A percentile compares a stretch with the other conserved stretches of the same genome.
Evolutionary conservation across 2,888 invertebrate genomes (phyloP).

Genomic region (Apodemia hepburni): DNA sequence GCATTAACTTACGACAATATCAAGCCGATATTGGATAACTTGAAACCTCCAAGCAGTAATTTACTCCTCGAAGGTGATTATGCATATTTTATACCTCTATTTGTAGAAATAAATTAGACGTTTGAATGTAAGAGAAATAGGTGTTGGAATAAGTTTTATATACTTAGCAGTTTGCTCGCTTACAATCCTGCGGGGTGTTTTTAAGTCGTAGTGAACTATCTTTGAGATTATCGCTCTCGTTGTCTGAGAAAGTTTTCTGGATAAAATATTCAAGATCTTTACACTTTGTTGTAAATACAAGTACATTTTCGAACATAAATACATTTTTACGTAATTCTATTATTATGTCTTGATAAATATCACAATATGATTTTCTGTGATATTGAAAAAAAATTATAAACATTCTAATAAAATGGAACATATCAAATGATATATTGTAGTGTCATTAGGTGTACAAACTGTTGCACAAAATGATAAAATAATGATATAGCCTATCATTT

Average conservation of each 20-base stretch:
- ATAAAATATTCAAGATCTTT: slow-evolving; percentile 26
- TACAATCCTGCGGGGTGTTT: slow-evolving; percentile 60
- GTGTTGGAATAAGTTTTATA: slow-evolving; percentile 60
- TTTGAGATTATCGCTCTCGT: slow-evolving; percentile 30
- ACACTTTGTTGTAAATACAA: slow-evolving; percentile 28
- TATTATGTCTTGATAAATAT: too few relatives aligned
- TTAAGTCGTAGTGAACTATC: slow-evolving; percentile 41
- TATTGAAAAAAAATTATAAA: too few relatives aligned
- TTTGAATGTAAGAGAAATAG: slow-evolving; percentile 63
- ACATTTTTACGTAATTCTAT: not conserved
- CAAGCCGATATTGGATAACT: slow-evolving; percentile 88
- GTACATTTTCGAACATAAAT: not conserved
- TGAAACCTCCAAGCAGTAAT: slow-evolving; percentile 87
- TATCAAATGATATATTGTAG: too few relatives aligned
- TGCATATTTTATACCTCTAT: slow-evolving; percentile 44
- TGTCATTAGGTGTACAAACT: too few relatives aligned
- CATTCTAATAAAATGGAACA: too few relatives aligned
- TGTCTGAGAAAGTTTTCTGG: slow-evolving; percentile 31
- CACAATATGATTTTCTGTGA: too few relatives aligned
- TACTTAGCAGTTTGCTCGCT: slow-evolving; percentile 60
- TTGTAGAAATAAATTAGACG: slow-evolving; percentile 32
- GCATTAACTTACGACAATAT: slow-evolving; percentile 88
- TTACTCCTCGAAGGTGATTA: slow-evolving; percentile 87
- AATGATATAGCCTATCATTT: too few relatives aligned
- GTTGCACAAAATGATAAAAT: too few relatives aligned